Percentiles rank a stretch among this genome's conserved stretches.
phyloP scores from a whole-genome alignment of 2,113 vertebrate species.

The Orycteropus afer region DNA sequence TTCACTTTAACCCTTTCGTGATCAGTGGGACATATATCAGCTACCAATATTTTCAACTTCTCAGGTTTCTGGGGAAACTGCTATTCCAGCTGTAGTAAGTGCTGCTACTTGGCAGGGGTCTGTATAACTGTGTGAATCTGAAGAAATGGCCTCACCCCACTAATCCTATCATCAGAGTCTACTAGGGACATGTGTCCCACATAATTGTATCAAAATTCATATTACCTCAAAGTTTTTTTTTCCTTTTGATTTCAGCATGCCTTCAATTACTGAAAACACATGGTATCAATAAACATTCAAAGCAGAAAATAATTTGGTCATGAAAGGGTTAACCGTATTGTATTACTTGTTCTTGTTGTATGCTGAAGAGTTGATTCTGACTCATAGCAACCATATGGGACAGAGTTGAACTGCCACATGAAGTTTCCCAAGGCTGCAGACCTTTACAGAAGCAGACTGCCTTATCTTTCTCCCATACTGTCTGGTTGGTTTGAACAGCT shows the following conservation, averaged over 20 bases:
- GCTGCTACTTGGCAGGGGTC: no score
- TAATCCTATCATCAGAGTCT: neutral
- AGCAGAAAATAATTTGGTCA: neutral
- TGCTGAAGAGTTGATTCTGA: neutral
- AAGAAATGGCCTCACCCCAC: neutral
- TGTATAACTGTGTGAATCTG: no score
- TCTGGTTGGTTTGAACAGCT: neutral
- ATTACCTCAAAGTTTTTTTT: neutral
- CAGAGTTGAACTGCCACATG: neutral
- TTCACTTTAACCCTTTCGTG: neutral
- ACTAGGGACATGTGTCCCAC: no score
- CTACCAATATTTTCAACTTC: no score
- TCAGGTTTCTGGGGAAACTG: no score
- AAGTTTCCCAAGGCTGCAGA: neutral
- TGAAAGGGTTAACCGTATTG: neutral
- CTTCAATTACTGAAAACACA: neutral
- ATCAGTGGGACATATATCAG: no score
- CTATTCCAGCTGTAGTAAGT: no score
- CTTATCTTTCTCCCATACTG: no score
- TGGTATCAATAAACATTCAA: neutral
- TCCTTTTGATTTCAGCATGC: neutral
- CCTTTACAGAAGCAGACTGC: no score
- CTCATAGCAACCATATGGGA: neutral
- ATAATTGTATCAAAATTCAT: no score
- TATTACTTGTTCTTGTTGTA: neutral